Evolutionary conservation across 2,797 vertebrate species (phyloP), one percentile per base, ranked within the genome.

Genomic region (Macrochelys suwanniensis): DNA sequence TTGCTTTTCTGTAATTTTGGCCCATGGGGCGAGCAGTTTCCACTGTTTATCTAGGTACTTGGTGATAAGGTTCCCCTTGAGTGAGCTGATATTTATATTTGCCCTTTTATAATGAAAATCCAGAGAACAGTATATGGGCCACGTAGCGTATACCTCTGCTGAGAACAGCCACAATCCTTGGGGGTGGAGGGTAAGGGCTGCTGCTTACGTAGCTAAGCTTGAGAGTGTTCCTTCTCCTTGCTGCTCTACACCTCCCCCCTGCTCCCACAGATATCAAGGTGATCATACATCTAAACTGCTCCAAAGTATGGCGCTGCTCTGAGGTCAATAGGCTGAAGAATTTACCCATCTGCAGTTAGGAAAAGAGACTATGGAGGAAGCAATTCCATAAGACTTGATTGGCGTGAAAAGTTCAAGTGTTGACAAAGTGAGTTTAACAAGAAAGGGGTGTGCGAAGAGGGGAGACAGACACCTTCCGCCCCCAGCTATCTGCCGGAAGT

Each of bases 401-500:
- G 33, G 47, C 2, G 2, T 45, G 31, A 31, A 82, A 82, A 57
- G 21, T 7, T 15, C 19, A 15, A 61, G 5, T 53, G 4, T 51
- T 47, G 33, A 28, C 33, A 15, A 61, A 11, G 6, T 3, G 31
- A 45, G 16, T n/a, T 93, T 81, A 42, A 54, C 51, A 51, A 68
- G 54, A 42, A 47, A 54, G 17, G 7, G 0, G 0, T 0, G 7
- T 1, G 1, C 4, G 47, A 25, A 6, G 23, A 15, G 57, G 28
- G 57, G 5, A 76, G 37, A 21, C 25, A 31, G 37, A 33, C 3
- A 1, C 26, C 65, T 47, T 15, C 81, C 31, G 37, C 12, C 28
- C 49, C 8, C 11, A 23, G n/a, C 65, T 71, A 42, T 71, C 33
- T 71, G 16, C 65, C 10, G 5, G 65, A 71, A 23, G 65, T 10